Base-by-base conservation (phyloP, 1,140 invertebrate genomes). In the Rhizoglyphus robini region DNA sequence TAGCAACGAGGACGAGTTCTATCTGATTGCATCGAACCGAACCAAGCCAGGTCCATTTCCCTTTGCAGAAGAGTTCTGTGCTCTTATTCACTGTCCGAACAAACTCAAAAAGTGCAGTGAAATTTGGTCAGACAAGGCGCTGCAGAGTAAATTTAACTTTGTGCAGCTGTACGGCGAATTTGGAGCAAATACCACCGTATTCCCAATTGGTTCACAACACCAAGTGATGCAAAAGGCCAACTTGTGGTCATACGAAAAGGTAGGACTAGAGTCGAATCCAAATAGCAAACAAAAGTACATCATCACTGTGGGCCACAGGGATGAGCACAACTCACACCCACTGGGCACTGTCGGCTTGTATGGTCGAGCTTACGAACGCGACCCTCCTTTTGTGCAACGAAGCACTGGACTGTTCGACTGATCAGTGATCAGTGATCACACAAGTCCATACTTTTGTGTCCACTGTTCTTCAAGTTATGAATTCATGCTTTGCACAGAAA, bases 1-100 rank as follows among this genome's bases (percentile, higher is more conserved):
- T 20, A 31, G 25, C 30, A 20, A 4, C 11, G 36, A 30, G n/a
- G 61, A 46, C 3, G 54, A 49, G 3, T 63, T n/a, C 29, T 49
- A 49, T 51, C n/a, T 63, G 32, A 5, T 63, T 3, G 46, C 30
- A 3, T 11, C 46, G 18, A 63, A 63, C 27, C 36, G 61, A 13
- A 47, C 61, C 1, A 34, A 31, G 38, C 36, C 32, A 0, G 41
- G 58, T 15, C 2, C 4, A 8, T 70, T 49, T 48, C 34, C 30
- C 5, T 67, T 46, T 18, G 46, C 65, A 4, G 51, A 41, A 11
- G 67, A 70, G 30, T 8, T 36, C 11, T 70, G 69, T 54, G 57
- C 57, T 15, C 8, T 70, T 11, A 20, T 64, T 31, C 58, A 58
- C 4, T 70, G 68, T 48, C 63, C 65, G 15, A 29, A 31, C 25